Evolutionary conservation across 2,888 invertebrate species (phyloP).

Genomic region (Tetragonula carbonaria): DNA sequence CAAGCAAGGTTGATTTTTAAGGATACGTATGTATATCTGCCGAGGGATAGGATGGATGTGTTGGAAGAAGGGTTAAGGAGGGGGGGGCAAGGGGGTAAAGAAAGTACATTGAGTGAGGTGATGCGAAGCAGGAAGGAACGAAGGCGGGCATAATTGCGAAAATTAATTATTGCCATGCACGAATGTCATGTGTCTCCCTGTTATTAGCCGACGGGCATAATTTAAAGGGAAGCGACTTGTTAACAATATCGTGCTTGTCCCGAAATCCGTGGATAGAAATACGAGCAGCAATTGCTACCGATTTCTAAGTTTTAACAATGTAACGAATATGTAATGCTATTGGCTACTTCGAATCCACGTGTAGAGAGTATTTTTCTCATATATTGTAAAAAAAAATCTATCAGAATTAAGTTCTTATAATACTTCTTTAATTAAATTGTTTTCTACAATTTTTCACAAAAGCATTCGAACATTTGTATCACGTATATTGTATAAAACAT

Average conservation of each 20-base stretch:
- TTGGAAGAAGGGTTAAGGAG: constrained; percentile 1
- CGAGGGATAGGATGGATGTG: too few species aligned
- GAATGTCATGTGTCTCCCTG: constrained; percentile 81
- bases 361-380: neutral
- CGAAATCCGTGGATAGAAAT: constrained; percentile 53
- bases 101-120: constrained; percentile 14
- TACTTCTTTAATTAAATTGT: neutral
- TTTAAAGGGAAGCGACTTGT: constrained; percentile 80
- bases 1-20: neutral
- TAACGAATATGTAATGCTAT: neutral
- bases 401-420: neutral
- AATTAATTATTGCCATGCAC: constrained; percentile 83
- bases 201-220: constrained; percentile 81
- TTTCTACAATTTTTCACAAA: neutral
- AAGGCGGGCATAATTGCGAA: constrained; percentile 79
- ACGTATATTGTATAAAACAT: too few species aligned
- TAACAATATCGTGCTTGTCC: constrained; percentile 73
- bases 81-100: neutral
- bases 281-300: neutral
- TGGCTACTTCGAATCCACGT: neutral
- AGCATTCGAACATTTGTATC: too few species aligned
- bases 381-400: neutral
- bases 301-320: constrained; percentile 27
- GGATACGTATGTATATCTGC: neutral
- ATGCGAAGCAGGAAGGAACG: constrained; percentile 59